Evolutionary conservation across 2,797 vertebrate species (phyloP).

Genomic region (Tympanoctomys barrerae): DNA sequence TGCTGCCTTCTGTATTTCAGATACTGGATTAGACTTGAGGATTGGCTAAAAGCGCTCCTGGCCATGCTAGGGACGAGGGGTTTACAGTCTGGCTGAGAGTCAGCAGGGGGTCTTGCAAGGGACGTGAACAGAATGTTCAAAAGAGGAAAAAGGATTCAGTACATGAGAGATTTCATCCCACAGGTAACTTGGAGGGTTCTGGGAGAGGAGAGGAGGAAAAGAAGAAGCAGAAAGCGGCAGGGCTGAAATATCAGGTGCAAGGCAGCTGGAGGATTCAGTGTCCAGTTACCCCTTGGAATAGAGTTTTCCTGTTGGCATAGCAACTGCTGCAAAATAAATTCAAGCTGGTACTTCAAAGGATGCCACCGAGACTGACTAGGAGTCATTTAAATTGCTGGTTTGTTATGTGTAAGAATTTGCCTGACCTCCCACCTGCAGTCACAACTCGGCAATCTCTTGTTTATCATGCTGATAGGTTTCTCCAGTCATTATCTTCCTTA

Average conservation of each 20-base stretch:
- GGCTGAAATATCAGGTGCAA: background rate
- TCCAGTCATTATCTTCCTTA: slow-evolving; percentile 62
- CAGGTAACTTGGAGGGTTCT: background rate
- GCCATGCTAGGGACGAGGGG: background rate
- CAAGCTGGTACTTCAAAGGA: slow-evolving; percentile 71
- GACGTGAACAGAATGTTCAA: background rate
- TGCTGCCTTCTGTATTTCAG: background rate
- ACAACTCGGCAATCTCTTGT: slow-evolving; percentile 39
- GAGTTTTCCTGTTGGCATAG: slow-evolving; percentile 75
- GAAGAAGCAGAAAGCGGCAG: background rate
- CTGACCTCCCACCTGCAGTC: slow-evolving; percentile 73
- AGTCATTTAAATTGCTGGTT: slow-evolving; percentile 79
- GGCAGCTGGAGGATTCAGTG: background rate
- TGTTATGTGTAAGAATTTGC: slow-evolving; percentile 76
- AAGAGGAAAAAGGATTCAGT: background rate
- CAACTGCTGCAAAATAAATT: slow-evolving; percentile 79
- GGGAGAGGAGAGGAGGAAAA: background rate
- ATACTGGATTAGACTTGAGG: background rate
- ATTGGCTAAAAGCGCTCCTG: background rate
- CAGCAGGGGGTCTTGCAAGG: background rate
- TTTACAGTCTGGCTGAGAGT: background rate
- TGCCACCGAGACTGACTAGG: slow-evolving; percentile 60
- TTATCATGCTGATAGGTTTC: slow-evolving; percentile 68
- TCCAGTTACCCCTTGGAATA: slow-evolving; percentile 72
- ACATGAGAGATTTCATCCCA: background rate